These are phyloP conservation scores for Loriculus beryllinus DNA, from an alignment of 2,797 vertebrate species.

Conservation along the genomic window DNA sequence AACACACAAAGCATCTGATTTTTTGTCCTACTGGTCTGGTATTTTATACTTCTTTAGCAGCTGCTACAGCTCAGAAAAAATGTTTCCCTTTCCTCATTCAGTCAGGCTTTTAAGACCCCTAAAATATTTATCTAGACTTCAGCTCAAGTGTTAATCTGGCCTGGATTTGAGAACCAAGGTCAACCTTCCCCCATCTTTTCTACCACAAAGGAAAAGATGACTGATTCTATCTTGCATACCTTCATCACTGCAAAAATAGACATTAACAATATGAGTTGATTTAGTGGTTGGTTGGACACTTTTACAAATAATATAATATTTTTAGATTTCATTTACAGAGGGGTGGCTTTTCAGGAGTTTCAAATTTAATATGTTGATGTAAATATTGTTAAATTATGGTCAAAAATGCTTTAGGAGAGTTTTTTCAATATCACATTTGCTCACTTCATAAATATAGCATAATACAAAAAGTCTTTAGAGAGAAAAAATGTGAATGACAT, in stretches of 20 bases:
- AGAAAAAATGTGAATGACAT: slow-evolving; percentile 64
- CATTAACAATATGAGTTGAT: background rate
- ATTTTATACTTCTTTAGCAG: background rate
- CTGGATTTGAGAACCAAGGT: background rate
- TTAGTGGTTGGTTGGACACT: background rate
- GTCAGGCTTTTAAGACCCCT: background rate
- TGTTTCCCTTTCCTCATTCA: background rate
- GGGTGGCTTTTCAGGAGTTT: background rate
- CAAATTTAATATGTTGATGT: background rate
- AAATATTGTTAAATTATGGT: slow-evolving; percentile 34
- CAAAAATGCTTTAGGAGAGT: background rate
- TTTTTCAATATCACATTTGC: slow-evolving; percentile 6
- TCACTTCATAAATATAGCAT: slow-evolving; percentile 59
- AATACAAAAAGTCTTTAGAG: slow-evolving; percentile 59
- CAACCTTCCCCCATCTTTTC: background rate
- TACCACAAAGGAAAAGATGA: background rate
- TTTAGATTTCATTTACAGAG: background rate
- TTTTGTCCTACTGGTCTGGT: background rate
- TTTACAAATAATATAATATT: slow-evolving; percentile 10
- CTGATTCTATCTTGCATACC: background rate
- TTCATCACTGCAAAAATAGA: background rate
- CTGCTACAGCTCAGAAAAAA: background rate
- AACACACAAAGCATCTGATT: background rate
- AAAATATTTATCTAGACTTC: background rate
- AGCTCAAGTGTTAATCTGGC: background rate